phyloP scores from a whole-genome alignment of 1,140 invertebrate genomes.

The Drosophila lini region DNA sequence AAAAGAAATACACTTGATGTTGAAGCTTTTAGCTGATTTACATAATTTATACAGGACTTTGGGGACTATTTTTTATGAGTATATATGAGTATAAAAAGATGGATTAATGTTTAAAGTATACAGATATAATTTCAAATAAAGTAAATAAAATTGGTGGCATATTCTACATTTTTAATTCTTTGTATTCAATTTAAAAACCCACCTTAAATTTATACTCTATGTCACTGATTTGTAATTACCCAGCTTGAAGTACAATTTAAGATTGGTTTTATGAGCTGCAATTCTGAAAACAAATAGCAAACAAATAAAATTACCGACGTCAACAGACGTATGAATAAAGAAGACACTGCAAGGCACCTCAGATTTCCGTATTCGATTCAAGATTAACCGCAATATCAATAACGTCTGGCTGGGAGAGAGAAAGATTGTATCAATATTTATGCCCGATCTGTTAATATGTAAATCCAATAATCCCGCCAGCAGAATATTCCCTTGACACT shows the following conservation, averaged over 20 bases:
- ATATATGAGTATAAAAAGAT: too few relatives aligned
- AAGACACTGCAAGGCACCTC: conserved; percentile 7
- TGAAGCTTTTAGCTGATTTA: conserved; percentile 6
- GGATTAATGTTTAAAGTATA: background rate
- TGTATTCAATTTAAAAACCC: background rate
- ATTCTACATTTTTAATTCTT: too few relatives aligned
- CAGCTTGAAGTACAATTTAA: background rate
- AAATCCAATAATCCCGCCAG: conserved; percentile 34
- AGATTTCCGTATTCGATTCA: conserved; percentile 29
- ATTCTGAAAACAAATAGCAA: conserved; percentile 8
- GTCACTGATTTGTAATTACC: background rate
- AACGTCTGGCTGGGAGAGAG: conserved; percentile 2
- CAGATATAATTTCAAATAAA: background rate
- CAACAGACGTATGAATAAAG: conserved; percentile 14
- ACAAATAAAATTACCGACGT: conserved; percentile 8
- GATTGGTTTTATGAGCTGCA: background rate
- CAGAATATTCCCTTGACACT: conserved; percentile 42
- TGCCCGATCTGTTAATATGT: conserved; percentile 46
- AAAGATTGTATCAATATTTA: conserved; percentile 36
- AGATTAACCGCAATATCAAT: conserved; percentile 16
- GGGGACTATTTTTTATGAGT: background rate
- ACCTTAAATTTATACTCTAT: background rate
- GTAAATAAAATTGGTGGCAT: background rate
- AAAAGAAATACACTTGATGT: background rate
- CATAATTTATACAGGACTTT: background rate